Base-by-base conservation (phyloP, 2,797 vertebrate species). In the Melanotaenia trifasciata region DNA sequence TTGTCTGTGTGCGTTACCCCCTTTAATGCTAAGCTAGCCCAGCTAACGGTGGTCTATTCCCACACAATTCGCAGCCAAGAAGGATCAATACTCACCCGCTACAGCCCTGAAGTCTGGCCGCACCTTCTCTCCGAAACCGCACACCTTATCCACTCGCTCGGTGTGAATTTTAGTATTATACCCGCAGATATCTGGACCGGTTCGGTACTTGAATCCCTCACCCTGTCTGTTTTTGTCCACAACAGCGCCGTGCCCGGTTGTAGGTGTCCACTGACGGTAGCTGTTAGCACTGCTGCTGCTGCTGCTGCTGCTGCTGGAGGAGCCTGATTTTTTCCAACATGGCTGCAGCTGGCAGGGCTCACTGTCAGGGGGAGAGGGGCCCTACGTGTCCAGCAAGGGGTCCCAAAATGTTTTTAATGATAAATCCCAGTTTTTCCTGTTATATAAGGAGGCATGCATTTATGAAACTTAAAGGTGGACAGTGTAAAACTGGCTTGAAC, bases 221-320 rank as follows among this genome's bases (percentile, higher is more conserved):
- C 75, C 38, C 73, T 22, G 80, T 80, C 72, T 88, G 90, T 86
- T 81, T 87, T 87, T 81, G 90, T 90, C 90, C 90, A 87, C 90
- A 91, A 93, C 91, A 93, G 92, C 91, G 90, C 91, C 91, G 90
- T 92, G 67, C 80, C 89, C 90, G 90, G 92, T 53, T 58, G 90
- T 84, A 56, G 74, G 74, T 61, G 88, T 90, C 89, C 90, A 87
- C 89, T 92, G 89, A 90, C 84, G 86, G 74, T 87, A 83, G 67
- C 85, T 80, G 83, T 57, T 85, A 87, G 90, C 84, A 11, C 60
- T 28, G 72, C 78, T 35, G 65, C 70, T 53, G 78, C 78, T 57
- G 80, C 80, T 36, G 74, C 58, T 61, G 72, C 63, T 65, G 74
- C 58, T 61, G 72, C 63, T 65, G 79, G 72, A 68, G 81, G 80